Evolutionary conservation across 2,888 invertebrate species (phyloP).

Genomic region (Anthophora plumipes): DNA sequence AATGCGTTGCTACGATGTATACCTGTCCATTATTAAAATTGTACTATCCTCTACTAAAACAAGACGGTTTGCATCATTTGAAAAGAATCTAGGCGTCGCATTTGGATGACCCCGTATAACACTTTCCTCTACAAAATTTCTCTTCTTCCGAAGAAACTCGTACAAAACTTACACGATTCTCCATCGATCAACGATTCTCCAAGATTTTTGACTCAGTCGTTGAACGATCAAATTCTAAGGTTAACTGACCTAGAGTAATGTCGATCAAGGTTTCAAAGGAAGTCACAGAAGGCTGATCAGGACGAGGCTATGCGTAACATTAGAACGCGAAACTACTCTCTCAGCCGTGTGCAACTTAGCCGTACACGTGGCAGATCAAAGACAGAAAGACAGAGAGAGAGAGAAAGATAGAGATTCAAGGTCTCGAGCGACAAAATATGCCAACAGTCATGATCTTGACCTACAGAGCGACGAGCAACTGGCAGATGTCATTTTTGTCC

Average conservation of each 20-base stretch:
- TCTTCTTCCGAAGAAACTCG: too few relatives aligned
- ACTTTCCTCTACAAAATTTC: too few relatives aligned
- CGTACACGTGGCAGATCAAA: constrained; percentile 32
- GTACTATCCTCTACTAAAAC: too few relatives aligned
- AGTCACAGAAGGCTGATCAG: constrained; percentile 32
- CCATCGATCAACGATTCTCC: background rate
- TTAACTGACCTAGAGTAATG: constrained; percentile 49
- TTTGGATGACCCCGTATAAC: too few relatives aligned
- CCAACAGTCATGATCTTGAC: constrained; percentile 72
- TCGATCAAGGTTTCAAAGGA: constrained; percentile 1
- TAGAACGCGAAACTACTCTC: constrained; percentile 22
- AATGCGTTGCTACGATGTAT: too few relatives aligned
- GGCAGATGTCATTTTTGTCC: constrained; percentile 63
- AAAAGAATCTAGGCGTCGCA: too few relatives aligned
- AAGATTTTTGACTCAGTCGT: background rate
- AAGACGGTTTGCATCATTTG: too few relatives aligned
- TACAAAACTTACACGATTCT: too few relatives aligned
- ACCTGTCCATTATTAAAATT: too few relatives aligned
- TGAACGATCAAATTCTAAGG: background rate
- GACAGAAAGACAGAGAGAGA: too few relatives aligned
- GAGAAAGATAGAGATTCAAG: constrained; percentile 43
- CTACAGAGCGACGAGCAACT: constrained; percentile 51
- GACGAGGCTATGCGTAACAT: constrained; percentile 40
- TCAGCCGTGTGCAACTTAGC: constrained; percentile 40
- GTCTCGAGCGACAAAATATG: constrained; percentile 72